phyloP scores from a whole-genome alignment of 2,797 vertebrate genomes.

The Danionella dracula region DNA sequence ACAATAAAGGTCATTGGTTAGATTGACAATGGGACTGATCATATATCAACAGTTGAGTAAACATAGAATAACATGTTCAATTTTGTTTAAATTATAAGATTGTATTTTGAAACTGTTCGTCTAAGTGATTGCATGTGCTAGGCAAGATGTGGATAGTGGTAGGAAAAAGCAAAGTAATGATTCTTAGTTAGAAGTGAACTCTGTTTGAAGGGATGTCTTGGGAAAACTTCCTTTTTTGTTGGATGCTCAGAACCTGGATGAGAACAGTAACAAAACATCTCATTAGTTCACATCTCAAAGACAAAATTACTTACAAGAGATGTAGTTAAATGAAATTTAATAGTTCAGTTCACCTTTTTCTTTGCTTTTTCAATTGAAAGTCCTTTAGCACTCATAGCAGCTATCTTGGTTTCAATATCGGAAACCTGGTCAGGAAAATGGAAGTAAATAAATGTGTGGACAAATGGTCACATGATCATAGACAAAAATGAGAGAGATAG shows the following conservation, averaged over 20 bases:
- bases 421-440: conserved; percentile 73
- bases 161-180: too few species aligned
- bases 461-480: background rate
- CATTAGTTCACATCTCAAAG: background rate
- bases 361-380: conserved; percentile 67
- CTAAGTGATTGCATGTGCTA: too few species aligned
- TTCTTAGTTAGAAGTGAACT: conserved; percentile 21
- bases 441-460: background rate
- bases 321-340: background rate
- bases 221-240: conserved; percentile 55
- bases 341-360: conserved; percentile 67
- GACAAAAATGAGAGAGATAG: background rate
- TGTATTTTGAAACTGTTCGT: too few species aligned
- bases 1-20: too few species aligned
- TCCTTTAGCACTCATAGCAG: conserved; percentile 73
- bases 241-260: conserved; percentile 52
- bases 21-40: too few species aligned
- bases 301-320: too few species aligned
- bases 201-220: conserved; percentile 51
- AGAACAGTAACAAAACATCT: background rate
- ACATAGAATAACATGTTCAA: too few species aligned
- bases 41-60: too few species aligned
- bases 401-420: conserved; percentile 84
- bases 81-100: too few species aligned
- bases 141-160: too few species aligned